Base-by-base conservation (phyloP, 2,797 vertebrate genomes). In the Platyrinchus mystaceus region DNA sequence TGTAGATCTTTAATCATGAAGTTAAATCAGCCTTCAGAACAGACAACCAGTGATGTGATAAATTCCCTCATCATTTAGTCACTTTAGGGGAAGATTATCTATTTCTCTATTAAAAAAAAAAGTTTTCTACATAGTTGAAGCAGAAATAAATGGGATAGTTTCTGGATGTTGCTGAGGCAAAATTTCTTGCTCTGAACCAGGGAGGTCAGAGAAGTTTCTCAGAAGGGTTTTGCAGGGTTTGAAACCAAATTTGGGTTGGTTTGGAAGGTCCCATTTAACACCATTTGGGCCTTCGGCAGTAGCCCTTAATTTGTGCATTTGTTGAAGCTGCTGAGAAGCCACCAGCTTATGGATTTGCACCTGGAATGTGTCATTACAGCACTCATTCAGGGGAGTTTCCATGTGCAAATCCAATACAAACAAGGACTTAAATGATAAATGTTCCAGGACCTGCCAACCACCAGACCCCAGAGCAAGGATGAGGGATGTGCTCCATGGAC, bases 1-100 rank as follows among this genome's bases (percentile, higher is more conserved):
- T 67, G 56, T 37, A 21, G 36, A 30, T 78, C 36, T 92, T 94
- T 89, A 84, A 93, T 91, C 71, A 80, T 17, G 36, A 92, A 64
- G 28, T 74, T 63, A 78, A 88, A 80, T 58, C 78, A 89, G 27
- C 21, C 67, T 89, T 83, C 7, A 20, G 82, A 89, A 43, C 32
- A 85, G 79, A 74, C 28, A 67, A 30, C 12, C 15, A 27, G 30
- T 11, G 28, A 28, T 1, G 4, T 80, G 78, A 83, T 63, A 37
- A 59, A 76, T 73, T 87, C 24, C 36, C 32, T 60, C 66, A 32
- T 91, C 58, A 53, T 43, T 70, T 64, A 9, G 16, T 19, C 4
- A 71, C 50, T 78, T 84, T 17, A 60, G 28, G 8, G 12, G 26
- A 76, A 73, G 50, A 69, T 76, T 68, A 62, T 55, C 9, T 16